Conservation (phyloP, 2,113 vertebrate species). For the Notothenia rossii region DNA sequence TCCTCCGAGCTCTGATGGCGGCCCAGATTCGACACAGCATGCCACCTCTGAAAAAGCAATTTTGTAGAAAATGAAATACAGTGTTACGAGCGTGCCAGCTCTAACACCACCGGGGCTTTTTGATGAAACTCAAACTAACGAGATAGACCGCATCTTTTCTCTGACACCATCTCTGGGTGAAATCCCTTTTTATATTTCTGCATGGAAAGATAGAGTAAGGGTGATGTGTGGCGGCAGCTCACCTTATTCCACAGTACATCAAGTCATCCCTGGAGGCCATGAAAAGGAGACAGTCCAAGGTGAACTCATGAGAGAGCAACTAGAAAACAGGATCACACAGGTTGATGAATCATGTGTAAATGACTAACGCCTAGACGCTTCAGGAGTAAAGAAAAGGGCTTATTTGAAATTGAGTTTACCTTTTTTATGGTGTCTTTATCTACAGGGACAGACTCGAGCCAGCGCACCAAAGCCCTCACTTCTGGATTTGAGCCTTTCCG, state of each 20-base stretch:
- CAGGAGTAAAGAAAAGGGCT: not conserved
- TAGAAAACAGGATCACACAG: conserved; percentile 60
- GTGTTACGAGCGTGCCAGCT: not conserved
- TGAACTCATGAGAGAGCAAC: conserved; percentile 88
- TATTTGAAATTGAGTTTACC: conserved; percentile 50
- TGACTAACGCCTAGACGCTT: conserved; percentile 14
- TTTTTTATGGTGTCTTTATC: conserved; percentile 79
- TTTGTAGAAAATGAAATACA: not conserved
- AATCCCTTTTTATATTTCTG: not conserved
- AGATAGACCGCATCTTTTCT: not conserved
- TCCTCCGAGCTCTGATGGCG: conserved; percentile 82
- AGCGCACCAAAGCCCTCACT: conserved; percentile 70
- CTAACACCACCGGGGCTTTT: not conserved
- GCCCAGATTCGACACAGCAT: conserved; percentile 89
- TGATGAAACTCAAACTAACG: conserved; percentile 15
- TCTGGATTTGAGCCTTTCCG: conserved; percentile 53
- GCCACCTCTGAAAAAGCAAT: conserved; percentile 83
- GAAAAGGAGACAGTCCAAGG: conserved; percentile 85
- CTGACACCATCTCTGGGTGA: not conserved
- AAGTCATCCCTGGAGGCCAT: conserved; percentile 88
- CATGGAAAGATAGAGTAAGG: conserved; percentile 11
- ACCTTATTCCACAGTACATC: conserved; percentile 86
- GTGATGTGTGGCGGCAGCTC: conserved; percentile 49
- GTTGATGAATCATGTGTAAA: conserved; percentile 20
- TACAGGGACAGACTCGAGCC: conserved; percentile 81